Conservation (phyloP, 2,888 invertebrate species). For the Eupithecia exiguata region DNA sequence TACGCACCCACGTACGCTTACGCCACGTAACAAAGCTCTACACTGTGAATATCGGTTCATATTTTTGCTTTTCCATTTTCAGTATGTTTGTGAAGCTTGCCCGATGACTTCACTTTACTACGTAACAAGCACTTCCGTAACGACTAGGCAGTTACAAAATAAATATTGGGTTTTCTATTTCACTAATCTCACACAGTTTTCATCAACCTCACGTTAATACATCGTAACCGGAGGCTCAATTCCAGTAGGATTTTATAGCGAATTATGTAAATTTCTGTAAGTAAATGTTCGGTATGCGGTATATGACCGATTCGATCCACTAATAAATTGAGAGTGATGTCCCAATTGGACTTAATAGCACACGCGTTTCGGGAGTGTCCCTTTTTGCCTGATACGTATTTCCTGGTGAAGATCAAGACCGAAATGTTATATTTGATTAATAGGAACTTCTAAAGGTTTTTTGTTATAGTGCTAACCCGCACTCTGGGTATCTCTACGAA, state of each 20-base stretch:
- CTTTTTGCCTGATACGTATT: not conserved
- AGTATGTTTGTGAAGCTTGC: not conserved
- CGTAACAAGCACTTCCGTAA: not conserved
- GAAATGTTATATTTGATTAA: not conserved
- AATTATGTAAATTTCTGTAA: conserved; percentile 25
- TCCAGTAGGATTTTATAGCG: conserved; percentile 25
- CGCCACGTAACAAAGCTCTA: not conserved
- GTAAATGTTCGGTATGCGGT: conserved; percentile 18
- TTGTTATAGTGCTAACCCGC: too few species aligned
- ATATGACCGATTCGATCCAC: conserved; percentile 13
- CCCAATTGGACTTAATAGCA: conserved; percentile 14
- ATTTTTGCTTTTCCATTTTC: not conserved
- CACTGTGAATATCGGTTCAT: not conserved
- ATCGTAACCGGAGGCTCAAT: conserved; percentile 14
- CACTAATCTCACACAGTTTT: conserved; percentile 1
- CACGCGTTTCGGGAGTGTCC: not conserved
- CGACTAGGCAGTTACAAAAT: not conserved
- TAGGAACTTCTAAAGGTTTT: too few species aligned
- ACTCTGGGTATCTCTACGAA: too few species aligned
- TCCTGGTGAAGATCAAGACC: not conserved
- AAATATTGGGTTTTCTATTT: not conserved
- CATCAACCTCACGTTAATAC: conserved; percentile 19
- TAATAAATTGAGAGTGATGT: conserved; percentile 19
- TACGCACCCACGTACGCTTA: not conserved
- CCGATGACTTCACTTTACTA: not conserved